A percentile compares a stretch with the other conserved stretches of the same genome.
Evolutionary conservation across 2,797 vertebrate genomes (phyloP).

Genomic region (Gymnocypris eckloni): DNA sequence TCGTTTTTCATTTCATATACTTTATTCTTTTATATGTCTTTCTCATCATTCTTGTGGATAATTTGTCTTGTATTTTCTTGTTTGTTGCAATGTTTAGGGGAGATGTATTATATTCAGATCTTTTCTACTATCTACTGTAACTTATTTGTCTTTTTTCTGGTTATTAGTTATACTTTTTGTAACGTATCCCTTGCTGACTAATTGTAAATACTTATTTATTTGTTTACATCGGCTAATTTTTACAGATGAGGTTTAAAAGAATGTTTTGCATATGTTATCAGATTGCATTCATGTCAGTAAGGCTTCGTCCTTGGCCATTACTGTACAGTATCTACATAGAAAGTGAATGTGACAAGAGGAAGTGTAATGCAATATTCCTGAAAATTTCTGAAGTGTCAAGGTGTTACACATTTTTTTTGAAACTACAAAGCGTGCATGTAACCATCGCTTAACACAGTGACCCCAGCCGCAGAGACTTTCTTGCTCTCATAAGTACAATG

Average conservation of each 20-base stretch:
- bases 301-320: background rate
- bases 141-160: constrained; percentile 79
- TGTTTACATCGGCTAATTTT: constrained; percentile 79
- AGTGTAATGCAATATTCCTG: constrained; percentile 16
- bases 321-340: constrained; percentile 23
- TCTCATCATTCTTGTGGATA: constrained; percentile 52
- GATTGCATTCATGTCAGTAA: constrained; percentile 43
- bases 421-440: constrained; percentile 17
- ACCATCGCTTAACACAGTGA: background rate
- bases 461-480: background rate
- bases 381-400: constrained; percentile 23
- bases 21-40: constrained; percentile 57
- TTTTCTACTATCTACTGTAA: constrained; percentile 84
- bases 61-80: constrained; percentile 60
- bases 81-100: constrained; percentile 62
- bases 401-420: background rate
- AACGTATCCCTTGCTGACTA: constrained; percentile 73
- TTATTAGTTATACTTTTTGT: constrained; percentile 65
- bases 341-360: constrained; percentile 36
- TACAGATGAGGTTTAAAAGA: constrained; percentile 69
- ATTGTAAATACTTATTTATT: constrained; percentile 99
- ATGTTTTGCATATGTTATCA: constrained; percentile 46
- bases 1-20: constrained; percentile 43
- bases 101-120: constrained; percentile 85
- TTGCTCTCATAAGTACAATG: constrained; percentile 15